A percentile compares a stretch with the other conserved stretches of the same genome.
phyloP scores from a whole-genome alignment of 2,113 vertebrate genomes.

The Petroica traversi region DNA sequence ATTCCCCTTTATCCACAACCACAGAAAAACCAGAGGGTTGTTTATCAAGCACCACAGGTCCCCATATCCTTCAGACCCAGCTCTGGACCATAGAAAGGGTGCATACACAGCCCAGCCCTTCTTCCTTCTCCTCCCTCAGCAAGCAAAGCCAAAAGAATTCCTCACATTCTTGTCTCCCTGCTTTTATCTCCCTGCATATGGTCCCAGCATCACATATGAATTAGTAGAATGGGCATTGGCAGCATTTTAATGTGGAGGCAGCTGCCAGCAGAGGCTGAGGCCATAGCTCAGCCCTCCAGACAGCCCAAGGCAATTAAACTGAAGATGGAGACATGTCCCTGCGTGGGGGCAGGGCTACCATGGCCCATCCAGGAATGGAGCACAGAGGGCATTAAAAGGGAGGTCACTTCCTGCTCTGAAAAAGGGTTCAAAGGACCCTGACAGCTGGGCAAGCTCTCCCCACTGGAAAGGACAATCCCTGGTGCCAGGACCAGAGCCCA shows the following conservation, averaged over 20 bases:
- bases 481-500: background rate
- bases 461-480: background rate
- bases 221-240: background rate
- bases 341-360: background rate
- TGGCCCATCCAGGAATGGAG: background rate
- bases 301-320: background rate
- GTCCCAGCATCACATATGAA: background rate
- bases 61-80: background rate
- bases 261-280: background rate
- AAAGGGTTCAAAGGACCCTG: background rate
- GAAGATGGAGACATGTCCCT: background rate
- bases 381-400: background rate
- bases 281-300: background rate
- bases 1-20: background rate
- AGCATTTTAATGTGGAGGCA: background rate
- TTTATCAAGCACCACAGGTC: background rate
- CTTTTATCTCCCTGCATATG: background rate
- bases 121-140: background rate
- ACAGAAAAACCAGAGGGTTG: background rate
- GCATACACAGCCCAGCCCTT: background rate
- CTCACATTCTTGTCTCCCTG: background rate
- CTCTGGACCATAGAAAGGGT: background rate
- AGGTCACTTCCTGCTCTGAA: background rate
- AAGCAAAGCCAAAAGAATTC: slow-evolving; percentile 9
- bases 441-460: background rate